Evolutionary conservation across 2,113 vertebrate genomes (phyloP), one percentile per base, ranked within the genome.

Genomic region (Takifugu bimaculatus): DNA sequence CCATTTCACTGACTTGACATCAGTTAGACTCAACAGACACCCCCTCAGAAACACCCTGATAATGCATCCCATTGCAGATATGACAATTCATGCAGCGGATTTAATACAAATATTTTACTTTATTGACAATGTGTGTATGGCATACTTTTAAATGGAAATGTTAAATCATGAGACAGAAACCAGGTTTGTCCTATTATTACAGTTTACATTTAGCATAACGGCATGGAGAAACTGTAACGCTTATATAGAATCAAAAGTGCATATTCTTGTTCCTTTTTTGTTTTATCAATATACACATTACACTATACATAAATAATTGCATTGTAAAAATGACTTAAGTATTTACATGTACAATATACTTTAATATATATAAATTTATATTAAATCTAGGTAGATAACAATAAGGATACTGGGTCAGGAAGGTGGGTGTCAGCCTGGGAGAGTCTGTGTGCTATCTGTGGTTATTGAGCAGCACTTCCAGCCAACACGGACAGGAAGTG

Each of bases 301-400:
- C 95, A 96, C 94, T 93, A 90, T 95, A 99, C 94, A 98, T 99
- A 99, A 99, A 99, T 99, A 99, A 96, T 96, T 93, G 96, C 94
- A 94, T 92, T 93, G 93, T 96, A 98, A 97, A 97, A 99, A 98
- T 93, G 94, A 97, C 94, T 97, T 92, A 93, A 74, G 88, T 98
- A 97, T 97, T 97, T 98, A 99, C 96, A 99, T 92, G 94, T 97
- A 94, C 94, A 96, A 96, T 96, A 97, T 97, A 97, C 93, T 90
- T 96, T 83, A 88, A 90, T 90, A 97, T 96, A 97, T 95, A 96
- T 15, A 95, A 96, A 89, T 94, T 99, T 98, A 98, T 99, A 99
- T 99, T 98, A 98, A 98, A 99, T 98, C 94, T 98, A 94, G 93
- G 92, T 94, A 94, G 92, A 93, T 94, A 94, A 93, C 93, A 97